Evolutionary conservation across 2,113 vertebrate genomes (phyloP), one percentile per base, ranked within the genome.

Genomic region (Amphiprion percula): DNA sequence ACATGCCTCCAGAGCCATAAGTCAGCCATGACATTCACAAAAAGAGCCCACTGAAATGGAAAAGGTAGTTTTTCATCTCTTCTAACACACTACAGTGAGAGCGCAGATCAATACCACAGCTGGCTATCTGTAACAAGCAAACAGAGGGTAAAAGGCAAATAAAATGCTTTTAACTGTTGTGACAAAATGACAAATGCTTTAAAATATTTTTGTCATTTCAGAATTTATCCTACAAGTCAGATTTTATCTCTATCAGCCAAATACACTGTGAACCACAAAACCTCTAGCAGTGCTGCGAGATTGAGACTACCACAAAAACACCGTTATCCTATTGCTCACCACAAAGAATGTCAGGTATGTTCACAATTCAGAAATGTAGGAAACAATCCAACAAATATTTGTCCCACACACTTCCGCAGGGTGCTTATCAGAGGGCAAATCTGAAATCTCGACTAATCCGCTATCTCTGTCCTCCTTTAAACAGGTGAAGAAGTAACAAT

Each of bases 291-390:
- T 17, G 23, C 33, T 12, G 47, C 19, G 30, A 46, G 66, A 68
- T 4, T 63, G 30, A 82, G 62, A 83, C 65, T 61, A 14, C 23
- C 47, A 41, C 69, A 30, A 73, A 75, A 83, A 71, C 68, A 77
- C 41, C 16, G 17, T 71, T 72, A 68, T 83, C 75, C 78, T 82
- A 68, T 55, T 58, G 53, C 58, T 74, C 21, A n/a, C 75, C 70
- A 53, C 82, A 78, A 82, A 81, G 82, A 90, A 90, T 89, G 67
- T 52, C 52, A 72, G 72, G 65, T 68, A 85, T 87, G 78, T 60
- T 61, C 77, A 12, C 70, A 0, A 61, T 71, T 74, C 72, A 52
- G 59, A 80, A 68, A 78, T 7, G n/a, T 21, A 41, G 68, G 74
- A 83, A 88, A 80, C 39, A 15, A 52, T 88, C 73, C 68, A 23